These are phyloP conservation scores for Leontopithecus rosalia DNA, from an alignment of 2,797 vertebrate genomes.

Conservation along the genomic window DNA sequence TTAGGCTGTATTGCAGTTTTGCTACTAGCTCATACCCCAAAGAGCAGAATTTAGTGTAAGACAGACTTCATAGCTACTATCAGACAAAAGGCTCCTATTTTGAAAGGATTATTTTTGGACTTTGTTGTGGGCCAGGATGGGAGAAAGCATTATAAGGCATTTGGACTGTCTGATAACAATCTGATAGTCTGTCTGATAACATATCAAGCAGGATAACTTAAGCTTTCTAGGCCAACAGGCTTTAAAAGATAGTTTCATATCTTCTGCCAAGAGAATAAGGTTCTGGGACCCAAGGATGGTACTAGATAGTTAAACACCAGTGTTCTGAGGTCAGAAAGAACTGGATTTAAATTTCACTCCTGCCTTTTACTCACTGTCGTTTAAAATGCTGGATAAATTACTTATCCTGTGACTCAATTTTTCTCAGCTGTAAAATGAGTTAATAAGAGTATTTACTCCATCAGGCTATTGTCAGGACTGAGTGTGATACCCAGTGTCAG, in stretches of 20 bases:
- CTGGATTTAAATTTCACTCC: background rate
- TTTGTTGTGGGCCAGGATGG: background rate
- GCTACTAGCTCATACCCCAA: background rate
- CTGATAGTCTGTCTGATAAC: background rate
- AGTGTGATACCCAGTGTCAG: background rate
- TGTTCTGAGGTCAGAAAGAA: constrained; percentile 36
- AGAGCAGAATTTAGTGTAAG: background rate
- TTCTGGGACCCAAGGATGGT: background rate
- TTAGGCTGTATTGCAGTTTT: background rate
- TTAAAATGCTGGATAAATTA: background rate
- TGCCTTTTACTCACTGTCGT: background rate
- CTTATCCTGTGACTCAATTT: background rate
- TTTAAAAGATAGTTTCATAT: background rate
- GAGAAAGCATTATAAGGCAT: background rate
- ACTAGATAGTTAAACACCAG: constrained; percentile 7
- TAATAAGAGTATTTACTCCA: background rate
- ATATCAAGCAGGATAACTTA: background rate
- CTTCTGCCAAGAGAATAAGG: constrained; percentile 34
- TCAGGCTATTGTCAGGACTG: background rate
- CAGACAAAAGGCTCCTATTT: background rate
- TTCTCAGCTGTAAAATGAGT: background rate
- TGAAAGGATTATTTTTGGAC: background rate
- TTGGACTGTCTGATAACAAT: background rate
- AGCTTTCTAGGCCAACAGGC: background rate
- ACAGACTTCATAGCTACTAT: background rate